phyloP scores from a whole-genome alignment of 2,113 vertebrate species.

The Hyperoodon ampullatus region DNA sequence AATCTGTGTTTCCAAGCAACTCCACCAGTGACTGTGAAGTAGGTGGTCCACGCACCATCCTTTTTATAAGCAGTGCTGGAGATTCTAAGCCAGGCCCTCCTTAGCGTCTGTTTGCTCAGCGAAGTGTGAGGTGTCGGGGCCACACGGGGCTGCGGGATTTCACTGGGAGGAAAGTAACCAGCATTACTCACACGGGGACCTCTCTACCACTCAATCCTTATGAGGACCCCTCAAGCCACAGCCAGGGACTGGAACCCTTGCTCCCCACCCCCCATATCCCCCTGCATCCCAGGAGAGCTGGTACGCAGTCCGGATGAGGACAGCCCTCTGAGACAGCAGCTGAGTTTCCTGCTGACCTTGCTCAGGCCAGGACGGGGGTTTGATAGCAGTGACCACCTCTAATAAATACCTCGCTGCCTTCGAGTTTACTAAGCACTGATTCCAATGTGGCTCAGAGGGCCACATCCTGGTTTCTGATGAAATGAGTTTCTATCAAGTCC shows the following conservation, averaged over 20 bases:
- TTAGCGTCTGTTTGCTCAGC: not conserved
- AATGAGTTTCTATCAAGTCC: not conserved
- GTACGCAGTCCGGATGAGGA: too few relatives aligned
- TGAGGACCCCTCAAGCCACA: not conserved
- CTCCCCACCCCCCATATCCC: not conserved
- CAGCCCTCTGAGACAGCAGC: not conserved
- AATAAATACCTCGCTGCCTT: not conserved
- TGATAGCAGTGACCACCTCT: not conserved
- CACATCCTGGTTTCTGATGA: not conserved
- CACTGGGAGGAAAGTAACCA: not conserved
- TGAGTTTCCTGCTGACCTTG: not conserved
- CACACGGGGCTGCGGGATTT: not conserved
- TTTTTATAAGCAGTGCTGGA: too few relatives aligned
- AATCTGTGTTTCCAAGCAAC: not conserved
- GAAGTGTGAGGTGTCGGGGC: not conserved
- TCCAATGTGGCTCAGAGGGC: not conserved
- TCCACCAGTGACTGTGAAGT: not conserved
- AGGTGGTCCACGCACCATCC: rapidly evolving
- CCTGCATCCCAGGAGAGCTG: not conserved
- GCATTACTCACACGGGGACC: rapidly evolving
- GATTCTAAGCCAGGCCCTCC: not conserved
- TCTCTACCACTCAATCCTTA: not conserved
- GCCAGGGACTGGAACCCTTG: rapidly evolving
- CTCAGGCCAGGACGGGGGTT: not conserved
- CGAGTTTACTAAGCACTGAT: too few relatives aligned